These are phyloP conservation scores for Acomys russatus DNA, from an alignment of 2,797 vertebrate genomes.

Conservation along the genomic window DNA sequence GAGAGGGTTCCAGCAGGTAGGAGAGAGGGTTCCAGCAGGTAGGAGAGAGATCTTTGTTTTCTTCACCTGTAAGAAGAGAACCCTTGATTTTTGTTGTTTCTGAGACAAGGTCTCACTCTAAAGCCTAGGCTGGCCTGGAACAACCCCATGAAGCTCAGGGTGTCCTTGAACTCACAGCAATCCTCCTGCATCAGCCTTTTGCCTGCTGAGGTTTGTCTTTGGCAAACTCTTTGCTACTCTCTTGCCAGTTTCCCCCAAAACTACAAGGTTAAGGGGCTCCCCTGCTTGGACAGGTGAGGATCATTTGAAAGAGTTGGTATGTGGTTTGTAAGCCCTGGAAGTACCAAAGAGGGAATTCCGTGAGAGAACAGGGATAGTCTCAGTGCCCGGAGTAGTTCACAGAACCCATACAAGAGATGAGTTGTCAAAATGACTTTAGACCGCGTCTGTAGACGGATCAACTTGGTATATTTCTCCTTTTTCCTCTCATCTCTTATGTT, in stretches of 20 bases:
- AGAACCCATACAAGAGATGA: slow-evolving; percentile 6
- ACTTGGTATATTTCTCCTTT: not conserved
- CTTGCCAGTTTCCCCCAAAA: not conserved
- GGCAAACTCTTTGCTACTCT: not conserved
- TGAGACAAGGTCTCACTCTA: not conserved
- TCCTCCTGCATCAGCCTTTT: not conserved
- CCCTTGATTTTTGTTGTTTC: not conserved
- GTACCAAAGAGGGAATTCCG: not conserved
- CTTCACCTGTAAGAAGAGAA: slow-evolving; percentile 32
- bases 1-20: too few species aligned
- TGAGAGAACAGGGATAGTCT: not conserved
- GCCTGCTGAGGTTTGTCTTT: not conserved
- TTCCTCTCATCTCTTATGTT: not conserved
- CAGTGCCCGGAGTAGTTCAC: not conserved
- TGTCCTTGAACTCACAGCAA: not conserved
- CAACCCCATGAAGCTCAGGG: not conserved
- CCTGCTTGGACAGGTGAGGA: not conserved
- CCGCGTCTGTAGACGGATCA: not conserved
- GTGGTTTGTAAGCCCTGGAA: slow-evolving; percentile 25
- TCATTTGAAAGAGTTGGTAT: not conserved
- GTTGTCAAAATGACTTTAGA: slow-evolving; percentile 33
- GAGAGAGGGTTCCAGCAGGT: not conserved
- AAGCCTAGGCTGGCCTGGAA: not conserved
- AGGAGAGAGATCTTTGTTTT: slow-evolving; percentile 1
- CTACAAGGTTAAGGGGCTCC: not conserved